Conservation (phyloP, 2,797 vertebrate species). For the Melanotaenia parkinsoni region DNA sequence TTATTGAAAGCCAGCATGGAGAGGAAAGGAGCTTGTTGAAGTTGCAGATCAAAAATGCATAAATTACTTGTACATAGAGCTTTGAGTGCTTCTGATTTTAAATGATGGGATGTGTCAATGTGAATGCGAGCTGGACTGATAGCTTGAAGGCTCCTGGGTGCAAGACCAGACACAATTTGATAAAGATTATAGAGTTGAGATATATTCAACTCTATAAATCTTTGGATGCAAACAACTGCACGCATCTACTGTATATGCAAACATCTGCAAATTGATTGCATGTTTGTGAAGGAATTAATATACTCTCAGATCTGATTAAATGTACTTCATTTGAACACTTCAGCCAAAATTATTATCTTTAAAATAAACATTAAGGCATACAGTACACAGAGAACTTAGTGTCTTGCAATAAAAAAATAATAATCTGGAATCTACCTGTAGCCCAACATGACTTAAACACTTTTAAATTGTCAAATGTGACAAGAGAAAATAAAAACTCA, state of each 20-base stretch:
- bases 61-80: constrained; percentile 65
- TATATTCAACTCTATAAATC: constrained; percentile 25
- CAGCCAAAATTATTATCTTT: not conserved
- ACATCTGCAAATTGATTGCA: not conserved
- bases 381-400: not conserved
- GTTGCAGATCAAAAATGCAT: constrained; percentile 68
- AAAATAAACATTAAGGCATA: not conserved
- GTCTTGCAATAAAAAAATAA: not conserved
- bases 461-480: not conserved
- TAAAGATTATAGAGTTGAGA: constrained; percentile 45
- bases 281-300: not conserved
- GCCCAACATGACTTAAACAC: not conserved
- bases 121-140: constrained; percentile 57
- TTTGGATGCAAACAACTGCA: constrained; percentile 13
- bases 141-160: constrained; percentile 25
- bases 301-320: not conserved
- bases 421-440: not conserved
- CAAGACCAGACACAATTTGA: constrained; percentile 37
- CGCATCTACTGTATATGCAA: not conserved
- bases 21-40: constrained; percentile 66
- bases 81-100: constrained; percentile 60
- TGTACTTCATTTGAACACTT: not conserved
- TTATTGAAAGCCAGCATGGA: constrained; percentile 69
- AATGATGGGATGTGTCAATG: constrained; percentile 61
- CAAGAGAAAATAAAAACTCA: constrained; percentile 8